Conservation (phyloP, 2,113 vertebrate species). For the Indri indri region DNA sequence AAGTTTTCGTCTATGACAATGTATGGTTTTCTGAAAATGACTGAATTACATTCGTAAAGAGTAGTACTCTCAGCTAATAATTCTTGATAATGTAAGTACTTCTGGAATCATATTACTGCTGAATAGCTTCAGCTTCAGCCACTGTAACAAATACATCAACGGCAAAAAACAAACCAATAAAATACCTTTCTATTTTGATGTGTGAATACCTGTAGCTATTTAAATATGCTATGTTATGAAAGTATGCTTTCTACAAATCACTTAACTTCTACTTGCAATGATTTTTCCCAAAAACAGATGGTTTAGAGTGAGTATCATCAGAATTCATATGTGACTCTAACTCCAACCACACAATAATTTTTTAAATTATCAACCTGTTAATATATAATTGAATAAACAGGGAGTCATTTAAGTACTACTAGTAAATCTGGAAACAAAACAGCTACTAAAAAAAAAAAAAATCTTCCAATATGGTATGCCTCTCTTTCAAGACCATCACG, state of each 20-base stretch:
- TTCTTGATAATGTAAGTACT: neutral
- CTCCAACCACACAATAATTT: neutral
- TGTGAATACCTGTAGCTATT: neutral
- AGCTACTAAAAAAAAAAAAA: neutral
- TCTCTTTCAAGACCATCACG: neutral
- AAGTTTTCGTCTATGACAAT: neutral
- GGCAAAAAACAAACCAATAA: neutral
- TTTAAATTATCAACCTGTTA: constrained; percentile 1
- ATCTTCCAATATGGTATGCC: neutral
- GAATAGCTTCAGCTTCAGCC: neutral
- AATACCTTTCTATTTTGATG: neutral
- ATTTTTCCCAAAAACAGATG: neutral
- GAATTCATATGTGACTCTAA: neutral
- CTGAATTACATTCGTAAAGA: neutral
- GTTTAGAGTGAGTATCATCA: neutral
- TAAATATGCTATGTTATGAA: neutral
- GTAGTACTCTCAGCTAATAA: neutral
- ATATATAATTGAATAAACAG: neutral
- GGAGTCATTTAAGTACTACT: neutral
- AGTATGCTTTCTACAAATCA: neutral
- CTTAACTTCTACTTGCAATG: neutral
- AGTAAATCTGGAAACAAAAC: neutral
- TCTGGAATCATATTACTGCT: neutral
- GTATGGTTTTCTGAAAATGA: neutral
- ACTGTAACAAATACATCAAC: neutral